Evolutionary conservation across 2,113 vertebrate genomes (phyloP), one percentile per base, ranked within the genome.

Genomic region (Cacatua alba): DNA sequence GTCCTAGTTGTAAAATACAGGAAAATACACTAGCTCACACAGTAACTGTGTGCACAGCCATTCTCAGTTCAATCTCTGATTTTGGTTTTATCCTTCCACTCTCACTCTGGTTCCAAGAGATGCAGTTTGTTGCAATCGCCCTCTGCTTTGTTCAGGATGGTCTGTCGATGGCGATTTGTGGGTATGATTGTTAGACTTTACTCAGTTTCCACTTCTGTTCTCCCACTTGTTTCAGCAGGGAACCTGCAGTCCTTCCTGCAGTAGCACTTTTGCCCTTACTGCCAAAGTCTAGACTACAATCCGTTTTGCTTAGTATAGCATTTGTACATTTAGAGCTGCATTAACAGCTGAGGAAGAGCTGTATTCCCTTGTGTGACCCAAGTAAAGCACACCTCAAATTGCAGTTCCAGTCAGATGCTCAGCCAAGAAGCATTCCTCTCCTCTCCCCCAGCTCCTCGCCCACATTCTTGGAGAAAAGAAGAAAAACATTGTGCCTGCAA

Each of bases 401-500:
- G 14, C 77, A 33, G 10, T 31, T 6, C 7, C 23, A 51, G 0
- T 9, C 18, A 49, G 53, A 28, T 44, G 12, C 41, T 72, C 11
- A 39, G 37, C 7, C 44, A 53, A n/a, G 35, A 55, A 9, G 2
- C 15, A 2, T 10, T 69, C 35, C 23, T 71, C 6, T 65, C 5
- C 18, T 11, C 5, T 17, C 3, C 13, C 9, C 9, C 7, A 71
- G 29, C 20, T 76, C 20, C 8, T 72, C 1, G 0, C 7, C 5
- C 31, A 74, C 11, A 14, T 72, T 57, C 28, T n/a, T 59, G 23
- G 10, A 55, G 29, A 11, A 4, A 37, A 65, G n/a, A 35, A 43
- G 41, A 55, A 35, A 25, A 15, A 19, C 21, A 31, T 74, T 60
- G 7, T 46, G 53, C 23, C n/a, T 84, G 55, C 11, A 51, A 3